phyloP scores from a whole-genome alignment of 2,888 invertebrate genomes.

The Euclidia mi region DNA sequence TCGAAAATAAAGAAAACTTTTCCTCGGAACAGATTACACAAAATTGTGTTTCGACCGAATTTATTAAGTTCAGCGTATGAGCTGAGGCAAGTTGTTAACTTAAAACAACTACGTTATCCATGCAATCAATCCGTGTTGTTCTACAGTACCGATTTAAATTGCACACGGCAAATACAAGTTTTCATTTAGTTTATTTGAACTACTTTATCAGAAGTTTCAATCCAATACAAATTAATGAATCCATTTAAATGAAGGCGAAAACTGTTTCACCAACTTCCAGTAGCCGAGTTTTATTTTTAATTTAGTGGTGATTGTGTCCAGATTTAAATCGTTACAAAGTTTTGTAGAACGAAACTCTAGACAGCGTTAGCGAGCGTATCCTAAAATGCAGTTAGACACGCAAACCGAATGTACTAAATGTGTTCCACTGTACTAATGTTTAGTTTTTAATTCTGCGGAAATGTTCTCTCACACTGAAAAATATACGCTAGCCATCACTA shows the following conservation, averaged over 20 bases:
- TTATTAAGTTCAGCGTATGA: too few relatives aligned
- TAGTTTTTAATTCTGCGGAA: constrained; percentile 2
- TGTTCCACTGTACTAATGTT: constrained; percentile 2
- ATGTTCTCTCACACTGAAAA: background rate
- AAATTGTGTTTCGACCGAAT: too few relatives aligned
- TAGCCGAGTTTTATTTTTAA: constrained; percentile 18
- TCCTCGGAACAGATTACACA: too few relatives aligned
- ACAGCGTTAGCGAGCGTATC: constrained; percentile 10
- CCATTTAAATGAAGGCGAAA: constrained; percentile 8
- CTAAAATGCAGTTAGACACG: constrained; percentile 12
- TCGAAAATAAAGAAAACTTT: too few relatives aligned
- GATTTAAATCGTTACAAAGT: constrained; percentile 20
- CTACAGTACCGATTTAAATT: too few relatives aligned
- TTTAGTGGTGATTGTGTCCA: constrained; percentile 2
- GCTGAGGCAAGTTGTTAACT: too few relatives aligned
- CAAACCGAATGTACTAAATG: constrained; percentile 12
- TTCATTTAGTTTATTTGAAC: background rate
- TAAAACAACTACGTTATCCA: too few relatives aligned
- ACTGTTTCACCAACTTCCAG: constrained; percentile 3
- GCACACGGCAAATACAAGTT: background rate
- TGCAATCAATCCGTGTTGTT: too few relatives aligned
- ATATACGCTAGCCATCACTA: too few relatives aligned
- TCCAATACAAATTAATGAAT: constrained; percentile 10
- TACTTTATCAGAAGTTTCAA: background rate
- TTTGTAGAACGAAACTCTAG: constrained; percentile 18